Base-by-base conservation (phyloP, 2,113 vertebrate species). In the Epinephelus lanceolatus region DNA sequence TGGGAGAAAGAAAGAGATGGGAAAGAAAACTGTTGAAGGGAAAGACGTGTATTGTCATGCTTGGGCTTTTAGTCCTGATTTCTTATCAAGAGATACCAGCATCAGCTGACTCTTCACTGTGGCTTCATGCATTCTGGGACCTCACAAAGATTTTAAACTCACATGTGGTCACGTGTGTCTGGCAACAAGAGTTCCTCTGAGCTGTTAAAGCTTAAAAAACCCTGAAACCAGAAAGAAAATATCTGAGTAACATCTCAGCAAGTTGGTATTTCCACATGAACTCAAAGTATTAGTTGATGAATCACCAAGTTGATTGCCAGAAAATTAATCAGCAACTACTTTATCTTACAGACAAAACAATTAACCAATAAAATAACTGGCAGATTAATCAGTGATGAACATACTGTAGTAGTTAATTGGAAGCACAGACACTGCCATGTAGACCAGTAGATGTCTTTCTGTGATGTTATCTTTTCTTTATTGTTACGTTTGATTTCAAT, bases 1-100 rank as follows among this genome's bases (percentile, higher is more conserved):
- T 67, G 61, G 19, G 23, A 47, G 61, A 81, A 67, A 60, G 71
- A 72, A 30, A 79, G 68, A 72, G 25, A 73, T 33, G 23, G 37
- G 21, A 76, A 53, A 37, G 19, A 67, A 88, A 82, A 76, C 18
- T 52, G 56, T 25, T 45, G 42, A 0, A 19, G 15, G 25, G 60
- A 51, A 19, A 63, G 59, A 68, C 3, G 17, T 27, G 33, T 37
- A 42, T 75, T 62, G 19, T 71, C 72, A 21, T 71, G 53, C 52
- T 67, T 12, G 9, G 25, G 60, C n/a, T 30, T 76, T 69, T 45
- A 45, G 12, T 21, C 14, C 37, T 49, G 6, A 52, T 69, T 75
- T 52, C 19, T 45, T 47, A 9, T 40, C 33, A 63, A 57, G 25
- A 74, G 12, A 51, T n/a, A 27, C 56, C 21, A 61, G 17, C 4